Evolutionary conservation across 2,797 vertebrate genomes (phyloP).

Genomic region (Rallus crepitans): DNA sequence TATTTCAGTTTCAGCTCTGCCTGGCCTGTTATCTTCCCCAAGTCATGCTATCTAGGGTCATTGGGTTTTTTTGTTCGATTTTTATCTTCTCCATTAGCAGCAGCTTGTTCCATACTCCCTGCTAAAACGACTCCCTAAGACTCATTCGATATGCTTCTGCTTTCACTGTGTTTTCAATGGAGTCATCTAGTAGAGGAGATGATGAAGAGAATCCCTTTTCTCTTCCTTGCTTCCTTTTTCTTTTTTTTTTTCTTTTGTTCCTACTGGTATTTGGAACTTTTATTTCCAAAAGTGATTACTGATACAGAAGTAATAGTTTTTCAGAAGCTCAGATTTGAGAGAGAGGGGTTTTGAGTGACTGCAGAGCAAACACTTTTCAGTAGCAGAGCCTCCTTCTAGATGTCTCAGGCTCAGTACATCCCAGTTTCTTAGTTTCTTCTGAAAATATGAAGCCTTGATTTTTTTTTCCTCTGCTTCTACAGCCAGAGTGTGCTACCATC

Average conservation of each 20-base stretch:
- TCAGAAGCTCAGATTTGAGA: background rate
- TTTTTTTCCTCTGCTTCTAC: background rate
- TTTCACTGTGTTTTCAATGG: background rate
- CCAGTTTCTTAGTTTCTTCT: background rate
- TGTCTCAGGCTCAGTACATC: background rate
- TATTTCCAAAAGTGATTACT: background rate
- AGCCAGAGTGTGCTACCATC: background rate
- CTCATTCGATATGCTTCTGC: background rate
- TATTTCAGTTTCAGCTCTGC: background rate
- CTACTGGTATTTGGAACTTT: background rate
- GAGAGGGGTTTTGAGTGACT: background rate
- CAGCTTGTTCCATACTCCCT: background rate
- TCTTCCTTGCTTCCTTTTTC: background rate
- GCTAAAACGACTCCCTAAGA: background rate
- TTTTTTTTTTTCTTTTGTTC: background rate
- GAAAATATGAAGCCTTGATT: background rate
- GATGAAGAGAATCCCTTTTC: background rate
- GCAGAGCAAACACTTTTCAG: background rate
- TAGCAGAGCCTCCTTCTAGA: background rate
- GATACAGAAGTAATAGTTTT: background rate
- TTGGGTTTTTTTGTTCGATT: background rate
- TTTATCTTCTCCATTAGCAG: background rate
- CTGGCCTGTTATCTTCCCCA: background rate
- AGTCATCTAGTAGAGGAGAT: background rate
- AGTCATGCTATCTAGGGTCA: background rate